Evolutionary conservation across 2,113 vertebrate species (phyloP).

Genomic region (Phaethornis superciliosus): DNA sequence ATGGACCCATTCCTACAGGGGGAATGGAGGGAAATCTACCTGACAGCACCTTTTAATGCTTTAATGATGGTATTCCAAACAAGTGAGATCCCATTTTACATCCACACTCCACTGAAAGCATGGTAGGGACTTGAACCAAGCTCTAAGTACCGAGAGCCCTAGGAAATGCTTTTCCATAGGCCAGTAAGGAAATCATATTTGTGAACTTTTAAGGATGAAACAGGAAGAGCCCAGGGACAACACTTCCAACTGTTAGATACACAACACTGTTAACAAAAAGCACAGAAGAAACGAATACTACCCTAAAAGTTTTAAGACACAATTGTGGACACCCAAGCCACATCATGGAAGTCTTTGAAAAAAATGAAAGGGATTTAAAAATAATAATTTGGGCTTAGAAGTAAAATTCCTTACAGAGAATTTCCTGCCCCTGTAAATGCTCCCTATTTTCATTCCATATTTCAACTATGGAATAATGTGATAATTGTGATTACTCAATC

Average conservation of each 20-base stretch:
- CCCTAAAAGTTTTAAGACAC: background rate
- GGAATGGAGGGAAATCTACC: background rate
- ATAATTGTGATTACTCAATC: background rate
- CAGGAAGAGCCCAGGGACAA: background rate
- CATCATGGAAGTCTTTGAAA: background rate
- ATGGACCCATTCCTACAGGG: background rate
- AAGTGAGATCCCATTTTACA: background rate
- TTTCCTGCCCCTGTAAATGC: background rate
- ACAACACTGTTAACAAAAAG: background rate
- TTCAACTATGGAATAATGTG: background rate
- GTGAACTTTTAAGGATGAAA: background rate
- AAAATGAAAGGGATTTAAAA: conserved; percentile 25
- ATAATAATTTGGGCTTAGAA: background rate
- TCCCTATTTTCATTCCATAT: background rate
- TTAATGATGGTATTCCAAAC: background rate
- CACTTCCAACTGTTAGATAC: background rate
- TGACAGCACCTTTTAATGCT: background rate
- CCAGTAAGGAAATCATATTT: background rate
- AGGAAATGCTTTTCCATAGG: background rate
- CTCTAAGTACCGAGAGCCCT: background rate
- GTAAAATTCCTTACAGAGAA: background rate
- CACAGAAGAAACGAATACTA: background rate
- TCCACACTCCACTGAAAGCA: background rate
- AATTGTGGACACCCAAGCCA: background rate
- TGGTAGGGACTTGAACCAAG: background rate